Percentiles rank a stretch among this genome's conserved stretches.
These are phyloP conservation scores for Phataginus tetradactyla DNA, from an alignment of 2,797 vertebrate genomes.

Conservation along the genomic window DNA sequence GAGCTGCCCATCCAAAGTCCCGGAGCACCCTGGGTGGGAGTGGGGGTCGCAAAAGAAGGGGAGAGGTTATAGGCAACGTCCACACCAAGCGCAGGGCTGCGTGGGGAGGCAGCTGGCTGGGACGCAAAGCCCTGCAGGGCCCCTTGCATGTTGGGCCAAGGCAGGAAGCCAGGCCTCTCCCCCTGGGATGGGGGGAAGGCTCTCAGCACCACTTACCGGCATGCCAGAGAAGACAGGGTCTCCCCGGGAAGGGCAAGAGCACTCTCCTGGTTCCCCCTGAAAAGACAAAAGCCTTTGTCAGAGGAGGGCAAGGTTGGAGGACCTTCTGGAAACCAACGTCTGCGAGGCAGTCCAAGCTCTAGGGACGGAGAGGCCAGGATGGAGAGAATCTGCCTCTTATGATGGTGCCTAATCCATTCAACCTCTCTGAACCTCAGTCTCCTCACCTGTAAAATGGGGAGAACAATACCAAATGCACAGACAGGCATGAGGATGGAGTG, in stretches of 20 bases:
- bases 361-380: neutral
- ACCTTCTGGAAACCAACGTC: neutral
- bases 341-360: neutral
- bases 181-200: neutral
- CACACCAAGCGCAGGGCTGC: constrained; percentile 73
- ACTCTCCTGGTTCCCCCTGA: constrained; percentile 94
- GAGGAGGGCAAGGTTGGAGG: neutral
- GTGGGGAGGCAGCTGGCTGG: constrained; percentile 51
- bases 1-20: constrained; percentile 89
- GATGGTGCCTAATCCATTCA: neutral
- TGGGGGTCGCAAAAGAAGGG: constrained; percentile 81
- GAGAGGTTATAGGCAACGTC: constrained; percentile 69
- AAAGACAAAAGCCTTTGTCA: constrained; percentile 61
- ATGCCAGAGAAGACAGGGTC: constrained; percentile 88
- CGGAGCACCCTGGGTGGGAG: constrained; percentile 92
- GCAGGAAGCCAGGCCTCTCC: neutral
- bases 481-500: neutral
- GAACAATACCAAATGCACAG: accelerated
- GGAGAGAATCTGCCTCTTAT: neutral
- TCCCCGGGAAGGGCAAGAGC: constrained; percentile 88
- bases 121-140: constrained; percentile 35
- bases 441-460: neutral
- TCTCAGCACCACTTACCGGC: constrained; percentile 90
- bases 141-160: neutral
- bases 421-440: neutral